These are phyloP conservation scores for Clusia tigrina DNA, from an alignment of 2,888 invertebrate species.

Conservation along the genomic window DNA sequence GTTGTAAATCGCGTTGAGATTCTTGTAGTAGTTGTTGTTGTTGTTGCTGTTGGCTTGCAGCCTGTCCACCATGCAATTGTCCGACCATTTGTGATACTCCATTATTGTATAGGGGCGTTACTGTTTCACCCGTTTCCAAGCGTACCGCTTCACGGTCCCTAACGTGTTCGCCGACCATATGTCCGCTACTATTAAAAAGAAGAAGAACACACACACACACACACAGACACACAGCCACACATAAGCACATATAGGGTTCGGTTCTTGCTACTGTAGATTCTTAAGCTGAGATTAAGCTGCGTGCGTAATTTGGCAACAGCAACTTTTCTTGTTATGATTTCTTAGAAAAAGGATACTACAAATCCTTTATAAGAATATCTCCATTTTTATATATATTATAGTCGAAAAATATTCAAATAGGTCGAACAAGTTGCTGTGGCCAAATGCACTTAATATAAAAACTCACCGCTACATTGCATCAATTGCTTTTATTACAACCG, in stretches of 20 bases:
- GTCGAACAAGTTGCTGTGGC: background rate
- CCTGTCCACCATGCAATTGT: constrained; percentile 64
- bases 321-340: too few species aligned
- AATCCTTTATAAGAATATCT: background rate
- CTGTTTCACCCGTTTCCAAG: constrained; percentile 66
- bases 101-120: constrained; percentile 67
- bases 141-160: constrained; percentile 67
- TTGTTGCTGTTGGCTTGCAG: constrained; percentile 63
- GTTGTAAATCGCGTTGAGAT: constrained; percentile 37
- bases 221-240: too few species aligned
- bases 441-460: background rate
- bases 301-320: too few species aligned
- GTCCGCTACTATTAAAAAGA: constrained; percentile 52
- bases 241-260: too few species aligned
- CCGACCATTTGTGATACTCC: constrained; percentile 65
- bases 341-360: too few species aligned
- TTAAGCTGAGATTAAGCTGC: too few species aligned
- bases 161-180: constrained; percentile 67
- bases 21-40: constrained; percentile 49
- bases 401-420: background rate
- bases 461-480: constrained; percentile 66
- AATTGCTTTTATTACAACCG: constrained; percentile 61
- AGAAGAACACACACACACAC: background rate
- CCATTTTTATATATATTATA: background rate
- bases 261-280: too few species aligned